These are phyloP conservation scores for Autographa gamma DNA, from an alignment of 2,888 invertebrate genomes.

Conservation along the genomic window DNA sequence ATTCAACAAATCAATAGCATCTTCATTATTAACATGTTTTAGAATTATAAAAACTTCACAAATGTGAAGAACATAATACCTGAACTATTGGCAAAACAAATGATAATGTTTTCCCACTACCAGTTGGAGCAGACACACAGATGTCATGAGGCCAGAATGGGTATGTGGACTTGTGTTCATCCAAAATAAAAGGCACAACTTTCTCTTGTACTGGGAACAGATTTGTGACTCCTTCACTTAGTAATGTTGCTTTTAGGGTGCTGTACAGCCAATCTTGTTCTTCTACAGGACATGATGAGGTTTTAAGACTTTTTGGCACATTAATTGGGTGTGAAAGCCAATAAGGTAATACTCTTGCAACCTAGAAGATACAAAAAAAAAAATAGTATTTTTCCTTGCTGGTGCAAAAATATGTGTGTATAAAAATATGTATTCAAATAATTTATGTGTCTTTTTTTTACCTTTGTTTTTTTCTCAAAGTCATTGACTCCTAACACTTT, in stretches of 20 bases:
- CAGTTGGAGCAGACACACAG: slow-evolving; percentile 99
- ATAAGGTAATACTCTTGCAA: slow-evolving; percentile 94
- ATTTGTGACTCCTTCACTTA: slow-evolving; percentile 91
- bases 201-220: slow-evolving; percentile 96
- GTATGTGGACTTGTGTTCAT: slow-evolving; percentile 89
- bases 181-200: slow-evolving; percentile 93
- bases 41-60: no score
- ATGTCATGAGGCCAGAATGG: slow-evolving; percentile 95
- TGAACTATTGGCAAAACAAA: slow-evolving; percentile 97
- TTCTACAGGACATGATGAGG: slow-evolving; percentile 86
- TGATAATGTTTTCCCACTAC: slow-evolving; percentile 98
- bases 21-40: no score
- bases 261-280: slow-evolving; percentile 90
- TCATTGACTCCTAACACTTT: slow-evolving; percentile 91
- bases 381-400: slow-evolving; percentile 7
- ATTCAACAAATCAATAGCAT: background rate
- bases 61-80: slow-evolving; percentile 69
- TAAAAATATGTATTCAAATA: no score
- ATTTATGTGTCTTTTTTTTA: slow-evolving; percentile 49
- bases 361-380: slow-evolving; percentile 79
- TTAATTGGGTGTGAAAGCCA: slow-evolving; percentile 95
- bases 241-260: slow-evolving; percentile 90
- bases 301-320: slow-evolving; percentile 92
- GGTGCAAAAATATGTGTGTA: background rate
- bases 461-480: slow-evolving; percentile 88